Percentiles rank a stretch among this genome's conserved stretches.
Evolutionary conservation across 2,888 invertebrate genomes (phyloP).

Genomic region (Aleiodes leptofemur): DNA sequence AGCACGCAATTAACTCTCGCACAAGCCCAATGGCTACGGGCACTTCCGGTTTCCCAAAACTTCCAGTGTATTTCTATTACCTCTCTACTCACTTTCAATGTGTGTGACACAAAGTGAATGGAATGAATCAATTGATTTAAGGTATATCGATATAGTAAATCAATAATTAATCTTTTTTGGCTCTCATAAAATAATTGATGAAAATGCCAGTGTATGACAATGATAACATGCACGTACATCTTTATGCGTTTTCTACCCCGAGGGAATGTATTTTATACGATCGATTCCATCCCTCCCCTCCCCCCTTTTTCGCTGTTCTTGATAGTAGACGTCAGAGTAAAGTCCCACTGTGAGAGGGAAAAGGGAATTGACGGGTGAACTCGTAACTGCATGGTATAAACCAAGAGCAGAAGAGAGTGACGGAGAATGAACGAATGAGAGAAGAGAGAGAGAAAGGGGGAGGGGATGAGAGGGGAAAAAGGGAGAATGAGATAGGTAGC

Average conservation of each 20-base stretch:
- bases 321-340: conserved; percentile 6
- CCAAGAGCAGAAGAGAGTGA: conserved; percentile 29
- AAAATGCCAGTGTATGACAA: too few species aligned
- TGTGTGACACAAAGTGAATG: too few species aligned
- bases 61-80: conserved; percentile 16
- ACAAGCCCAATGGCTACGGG: conserved; percentile 41
- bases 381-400: conserved; percentile 49
- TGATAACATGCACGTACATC: too few species aligned
- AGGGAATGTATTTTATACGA: conserved; percentile 18
- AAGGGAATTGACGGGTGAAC: conserved; percentile 37
- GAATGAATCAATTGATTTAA: neutral
- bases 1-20: conserved; percentile 67
- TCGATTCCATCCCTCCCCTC: conserved; percentile 25
- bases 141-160: too few species aligned
- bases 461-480: conserved; percentile 9
- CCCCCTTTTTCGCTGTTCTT: neutral
- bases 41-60: conserved; percentile 15
- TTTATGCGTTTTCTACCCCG: neutral
- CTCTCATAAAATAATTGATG: too few species aligned
- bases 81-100: neutral
- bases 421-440: conserved; percentile 23
- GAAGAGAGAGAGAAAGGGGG: neutral
- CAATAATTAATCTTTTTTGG: too few species aligned
- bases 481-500: conserved; percentile 30
- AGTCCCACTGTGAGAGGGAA: neutral